phyloP scores from a whole-genome alignment of 1,140 invertebrate species.

The Cherax quadricarinatus region DNA sequence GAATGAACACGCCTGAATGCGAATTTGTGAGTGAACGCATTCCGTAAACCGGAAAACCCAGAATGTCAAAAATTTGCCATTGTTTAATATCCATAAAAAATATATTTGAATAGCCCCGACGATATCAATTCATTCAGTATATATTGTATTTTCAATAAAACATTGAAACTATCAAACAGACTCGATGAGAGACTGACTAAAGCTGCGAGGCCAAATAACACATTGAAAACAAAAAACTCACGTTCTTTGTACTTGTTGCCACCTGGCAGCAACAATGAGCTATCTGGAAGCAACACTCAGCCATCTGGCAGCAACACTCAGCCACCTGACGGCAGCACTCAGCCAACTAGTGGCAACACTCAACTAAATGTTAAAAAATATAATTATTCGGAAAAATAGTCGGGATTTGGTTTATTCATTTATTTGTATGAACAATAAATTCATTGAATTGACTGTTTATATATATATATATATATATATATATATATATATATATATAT shows the following conservation, averaged over 20 bases:
- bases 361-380: too few species aligned
- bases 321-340: too few species aligned
- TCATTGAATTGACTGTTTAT: too few species aligned
- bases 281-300: too few species aligned
- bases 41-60: too few species aligned
- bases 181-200: neutral
- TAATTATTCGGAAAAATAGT: too few species aligned
- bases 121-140: neutral
- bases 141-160: neutral
- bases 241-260: neutral
- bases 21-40: too few species aligned
- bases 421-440: too few species aligned
- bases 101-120: neutral
- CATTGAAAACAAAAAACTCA: neutral
- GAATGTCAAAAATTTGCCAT: neutral
- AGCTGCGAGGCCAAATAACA: neutral
- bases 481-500: constrained; percentile 27
- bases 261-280: neutral
- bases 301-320: too few species aligned
- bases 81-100: neutral
- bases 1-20: too few species aligned
- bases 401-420: too few species aligned
- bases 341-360: too few species aligned
- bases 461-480: constrained; percentile 1
- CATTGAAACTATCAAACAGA: neutral